Evolutionary conservation across 1,140 invertebrate genomes (phyloP).

Genomic region (Vanessa tameamea): DNA sequence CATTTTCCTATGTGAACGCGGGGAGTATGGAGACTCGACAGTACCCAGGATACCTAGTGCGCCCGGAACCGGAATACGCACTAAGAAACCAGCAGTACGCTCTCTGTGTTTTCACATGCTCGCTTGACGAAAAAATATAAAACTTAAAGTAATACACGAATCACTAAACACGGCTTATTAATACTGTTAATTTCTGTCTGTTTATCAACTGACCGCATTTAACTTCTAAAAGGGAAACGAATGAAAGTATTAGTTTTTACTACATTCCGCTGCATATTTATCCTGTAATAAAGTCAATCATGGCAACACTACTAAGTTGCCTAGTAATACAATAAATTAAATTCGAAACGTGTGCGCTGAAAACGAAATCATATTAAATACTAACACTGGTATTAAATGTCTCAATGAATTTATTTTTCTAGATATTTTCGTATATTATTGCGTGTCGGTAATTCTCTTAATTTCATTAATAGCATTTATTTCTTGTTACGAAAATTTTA

Average conservation of each 20-base stretch:
- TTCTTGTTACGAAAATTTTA: neutral
- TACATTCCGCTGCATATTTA: neutral
- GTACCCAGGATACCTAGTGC: too few relatives aligned
- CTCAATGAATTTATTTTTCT: neutral
- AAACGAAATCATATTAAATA: constrained; percentile 21
- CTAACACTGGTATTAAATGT: constrained; percentile 4
- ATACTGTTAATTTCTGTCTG: too few relatives aligned
- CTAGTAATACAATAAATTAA: neutral
- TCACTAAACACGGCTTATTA: too few relatives aligned
- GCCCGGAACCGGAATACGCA: too few relatives aligned
- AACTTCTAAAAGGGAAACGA: too few relatives aligned
- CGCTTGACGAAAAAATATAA: too few relatives aligned
- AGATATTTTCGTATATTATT: neutral
- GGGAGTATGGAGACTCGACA: too few relatives aligned
- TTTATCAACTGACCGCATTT: too few relatives aligned
- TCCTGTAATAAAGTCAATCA: neutral
- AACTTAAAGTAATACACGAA: too few relatives aligned
- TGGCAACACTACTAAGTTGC: neutral
- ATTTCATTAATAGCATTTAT: neutral
- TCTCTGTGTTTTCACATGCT: too few relatives aligned
- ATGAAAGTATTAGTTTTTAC: neutral
- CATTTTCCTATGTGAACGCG: too few relatives aligned
- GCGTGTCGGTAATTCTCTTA: neutral
- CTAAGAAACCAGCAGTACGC: too few relatives aligned
- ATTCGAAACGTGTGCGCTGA: constrained; percentile 22